These are phyloP conservation scores for Lepeophtheirus salmonis DNA, from an alignment of 1,140 invertebrate genomes.

Conservation along the genomic window DNA sequence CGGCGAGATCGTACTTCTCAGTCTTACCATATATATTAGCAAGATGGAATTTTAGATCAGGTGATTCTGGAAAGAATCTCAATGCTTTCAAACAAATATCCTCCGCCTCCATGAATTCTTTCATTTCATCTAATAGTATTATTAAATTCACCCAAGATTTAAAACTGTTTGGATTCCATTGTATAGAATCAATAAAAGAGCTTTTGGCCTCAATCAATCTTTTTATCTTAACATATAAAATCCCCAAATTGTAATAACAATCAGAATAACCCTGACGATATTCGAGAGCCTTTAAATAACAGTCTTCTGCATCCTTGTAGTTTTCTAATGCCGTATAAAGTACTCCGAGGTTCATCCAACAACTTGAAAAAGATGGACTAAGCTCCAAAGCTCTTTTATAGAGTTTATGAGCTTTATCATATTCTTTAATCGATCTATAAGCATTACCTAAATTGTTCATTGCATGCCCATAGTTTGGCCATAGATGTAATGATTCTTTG, in stretches of 20 bases:
- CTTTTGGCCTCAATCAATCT: slow-evolving; percentile 37
- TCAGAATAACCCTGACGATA: slow-evolving; percentile 66
- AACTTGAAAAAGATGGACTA: slow-evolving; percentile 69
- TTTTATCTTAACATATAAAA: slow-evolving; percentile 50
- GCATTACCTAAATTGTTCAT: slow-evolving; percentile 86
- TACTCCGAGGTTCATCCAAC: slow-evolving; percentile 96
- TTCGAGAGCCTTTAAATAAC: slow-evolving; percentile 55
- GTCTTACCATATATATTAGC: slow-evolving; percentile 66
- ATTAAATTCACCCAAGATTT: slow-evolving; percentile 81
- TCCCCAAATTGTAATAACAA: slow-evolving; percentile 83
- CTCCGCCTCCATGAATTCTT: slow-evolving; percentile 25
- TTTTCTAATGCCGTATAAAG: slow-evolving; percentile 54
- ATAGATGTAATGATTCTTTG: slow-evolving; percentile 48
- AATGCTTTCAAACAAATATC: slow-evolving; percentile 20
- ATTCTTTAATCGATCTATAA: slow-evolving; percentile 41
- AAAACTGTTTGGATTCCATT: slow-evolving; percentile 49
- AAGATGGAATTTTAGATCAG: slow-evolving; percentile 59
- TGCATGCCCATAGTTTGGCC: slow-evolving; percentile 82
- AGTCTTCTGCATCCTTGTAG: slow-evolving; percentile 46
- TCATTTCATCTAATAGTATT: slow-evolving; percentile 62
- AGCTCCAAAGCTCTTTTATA: slow-evolving; percentile 45
- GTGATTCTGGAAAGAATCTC: slow-evolving; percentile 23
- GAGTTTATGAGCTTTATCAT: slow-evolving; percentile 48
- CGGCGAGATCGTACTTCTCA: slow-evolving; percentile 50
- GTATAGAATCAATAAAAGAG: slow-evolving; percentile 60